Conservation (phyloP, 2,888 invertebrate genomes). For the Cylloceria caligata region DNA sequence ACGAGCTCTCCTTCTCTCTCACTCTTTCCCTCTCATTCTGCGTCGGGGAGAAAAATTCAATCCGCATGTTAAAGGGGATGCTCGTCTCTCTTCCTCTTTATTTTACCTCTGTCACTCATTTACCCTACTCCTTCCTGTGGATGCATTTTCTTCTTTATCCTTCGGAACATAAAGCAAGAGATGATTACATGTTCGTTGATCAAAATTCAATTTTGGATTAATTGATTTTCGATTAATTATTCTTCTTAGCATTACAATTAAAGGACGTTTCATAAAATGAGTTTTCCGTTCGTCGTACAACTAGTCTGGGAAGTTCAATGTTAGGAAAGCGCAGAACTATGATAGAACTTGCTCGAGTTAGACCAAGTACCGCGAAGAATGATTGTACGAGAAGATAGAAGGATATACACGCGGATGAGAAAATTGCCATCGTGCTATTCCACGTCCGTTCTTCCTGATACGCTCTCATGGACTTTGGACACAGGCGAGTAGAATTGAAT, state of each 20-base stretch:
- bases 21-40: constrained; percentile 63
- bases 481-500: neutral
- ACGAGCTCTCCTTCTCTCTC: constrained; percentile 48
- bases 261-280: neutral
- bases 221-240: neutral
- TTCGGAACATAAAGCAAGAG: neutral
- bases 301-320: neutral
- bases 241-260: neutral
- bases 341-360: neutral
- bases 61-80: constrained; percentile 83
- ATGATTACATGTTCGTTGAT: neutral
- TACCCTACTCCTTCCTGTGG: constrained; percentile 24
- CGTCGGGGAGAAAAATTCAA: constrained; percentile 82
- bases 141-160: constrained; percentile 22
- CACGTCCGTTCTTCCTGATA: neutral
- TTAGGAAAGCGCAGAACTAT: neutral
- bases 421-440: neutral
- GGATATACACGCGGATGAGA: neutral
- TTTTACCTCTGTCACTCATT: constrained; percentile 46
- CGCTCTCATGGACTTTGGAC: neutral
- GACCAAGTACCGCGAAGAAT: neutral
- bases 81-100: constrained; percentile 68
- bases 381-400: neutral
- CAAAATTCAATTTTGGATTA: neutral
- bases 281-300: neutral